A percentile compares a stretch with the other conserved stretches of the same genome.
These are phyloP conservation scores for Dicycla oo DNA, from an alignment of 2,888 invertebrate genomes.

Conservation along the genomic window DNA sequence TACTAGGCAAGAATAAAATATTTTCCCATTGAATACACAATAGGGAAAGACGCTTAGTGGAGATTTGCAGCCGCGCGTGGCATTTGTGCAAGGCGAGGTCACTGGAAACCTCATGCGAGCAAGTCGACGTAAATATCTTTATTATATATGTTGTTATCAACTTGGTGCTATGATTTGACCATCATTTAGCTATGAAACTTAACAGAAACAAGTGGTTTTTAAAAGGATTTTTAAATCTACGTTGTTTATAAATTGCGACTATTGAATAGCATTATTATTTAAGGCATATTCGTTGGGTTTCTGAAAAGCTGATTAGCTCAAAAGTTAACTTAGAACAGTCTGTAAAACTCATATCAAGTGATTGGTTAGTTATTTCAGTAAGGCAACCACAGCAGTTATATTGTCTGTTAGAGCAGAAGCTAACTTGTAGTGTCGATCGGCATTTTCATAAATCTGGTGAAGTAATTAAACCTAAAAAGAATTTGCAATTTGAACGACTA, in stretches of 20 bases:
- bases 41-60: constrained; percentile 71
- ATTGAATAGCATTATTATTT: not conserved
- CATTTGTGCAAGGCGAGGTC: constrained; percentile 73
- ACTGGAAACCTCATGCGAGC: constrained; percentile 79
- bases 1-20: constrained; percentile 44
- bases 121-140: constrained; percentile 41
- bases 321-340: not conserved
- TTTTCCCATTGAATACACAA: constrained; percentile 58
- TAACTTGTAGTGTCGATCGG: not conserved
- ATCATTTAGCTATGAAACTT: not conserved
- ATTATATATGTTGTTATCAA: constrained; percentile 39
- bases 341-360: not conserved
- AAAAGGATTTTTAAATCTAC: not conserved
- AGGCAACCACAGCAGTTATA: not conserved
- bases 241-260: not conserved
- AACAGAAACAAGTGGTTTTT: not conserved
- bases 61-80: constrained; percentile 69
- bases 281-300: not conserved
- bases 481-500: constrained; percentile 19
- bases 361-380: not conserved
- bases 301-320: not conserved
- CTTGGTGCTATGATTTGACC: constrained; percentile 6
- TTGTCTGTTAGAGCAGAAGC: not conserved
- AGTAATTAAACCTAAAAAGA: constrained; percentile 1
- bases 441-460: not conserved